Evolutionary conservation across 2,113 vertebrate species (phyloP).

Genomic region (Nyctereutes procyonoides): DNA sequence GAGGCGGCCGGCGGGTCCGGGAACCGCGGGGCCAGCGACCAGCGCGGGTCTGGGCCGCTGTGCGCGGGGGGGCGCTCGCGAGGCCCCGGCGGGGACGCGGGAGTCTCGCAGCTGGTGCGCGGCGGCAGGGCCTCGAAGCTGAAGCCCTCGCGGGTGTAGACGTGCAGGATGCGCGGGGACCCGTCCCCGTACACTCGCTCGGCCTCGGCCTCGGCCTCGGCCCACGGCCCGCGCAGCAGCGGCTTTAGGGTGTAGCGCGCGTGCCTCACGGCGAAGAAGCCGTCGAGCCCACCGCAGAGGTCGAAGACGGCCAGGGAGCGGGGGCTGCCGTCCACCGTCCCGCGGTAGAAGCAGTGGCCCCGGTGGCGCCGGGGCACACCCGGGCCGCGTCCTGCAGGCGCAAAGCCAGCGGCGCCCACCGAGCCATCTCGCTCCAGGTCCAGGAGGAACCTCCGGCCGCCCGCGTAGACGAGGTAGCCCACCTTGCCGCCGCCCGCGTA

Average conservation of each 20-base stretch:
- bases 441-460: slow-evolving; percentile 92
- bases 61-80: slow-evolving; percentile 28
- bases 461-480: slow-evolving; percentile 94
- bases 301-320: slow-evolving; percentile 94
- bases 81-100: background rate
- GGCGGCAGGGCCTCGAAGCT: slow-evolving; percentile 90
- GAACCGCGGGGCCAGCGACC: background rate
- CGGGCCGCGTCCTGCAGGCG: slow-evolving; percentile 79
- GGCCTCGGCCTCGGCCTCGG: slow-evolving; percentile 70
- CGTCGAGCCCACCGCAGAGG: slow-evolving; percentile 93
- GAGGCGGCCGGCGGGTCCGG: background rate
- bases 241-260: slow-evolving; percentile 93
- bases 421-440: slow-evolving; percentile 93
- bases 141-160: slow-evolving; percentile 92
- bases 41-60: slow-evolving; percentile 46
- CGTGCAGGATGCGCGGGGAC: slow-evolving; percentile 87
- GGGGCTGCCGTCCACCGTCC: slow-evolving; percentile 93
- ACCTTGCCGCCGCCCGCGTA: slow-evolving; percentile 94
- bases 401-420: slow-evolving; percentile 83
- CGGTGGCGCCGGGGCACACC: slow-evolving; percentile 73
- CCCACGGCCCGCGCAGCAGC: slow-evolving; percentile 82
- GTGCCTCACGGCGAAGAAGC: slow-evolving; percentile 93
- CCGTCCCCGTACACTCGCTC: slow-evolving; percentile 86
- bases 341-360: slow-evolving; percentile 91
- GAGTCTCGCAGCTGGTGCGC: slow-evolving; percentile 85